These are phyloP conservation scores for Aphelocoma californica DNA, from an alignment of 2,797 vertebrate species.

Conservation along the genomic window DNA sequence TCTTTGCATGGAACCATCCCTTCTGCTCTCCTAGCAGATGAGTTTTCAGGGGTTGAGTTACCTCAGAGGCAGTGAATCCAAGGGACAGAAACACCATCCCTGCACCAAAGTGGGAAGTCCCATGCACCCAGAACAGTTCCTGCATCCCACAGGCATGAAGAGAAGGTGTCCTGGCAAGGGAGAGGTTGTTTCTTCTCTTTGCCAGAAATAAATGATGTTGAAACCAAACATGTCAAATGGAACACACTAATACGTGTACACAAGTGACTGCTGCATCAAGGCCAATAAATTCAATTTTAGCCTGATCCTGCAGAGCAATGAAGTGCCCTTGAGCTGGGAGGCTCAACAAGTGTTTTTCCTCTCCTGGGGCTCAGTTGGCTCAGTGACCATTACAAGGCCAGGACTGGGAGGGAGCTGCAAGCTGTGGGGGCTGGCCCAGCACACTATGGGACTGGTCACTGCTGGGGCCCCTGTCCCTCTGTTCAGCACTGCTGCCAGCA, in stretches of 20 bases:
- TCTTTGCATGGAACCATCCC: neutral
- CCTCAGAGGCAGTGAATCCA: neutral
- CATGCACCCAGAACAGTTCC: neutral
- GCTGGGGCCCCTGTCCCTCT: neutral
- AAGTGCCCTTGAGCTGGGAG: neutral
- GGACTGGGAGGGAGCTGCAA: neutral
- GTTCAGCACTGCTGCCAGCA: neutral
- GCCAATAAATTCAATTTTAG: neutral
- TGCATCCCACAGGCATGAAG: neutral
- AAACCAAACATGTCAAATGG: neutral
- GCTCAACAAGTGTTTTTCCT: neutral
- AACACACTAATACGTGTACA: neutral
- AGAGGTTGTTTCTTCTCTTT: neutral
- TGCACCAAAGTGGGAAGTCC: neutral
- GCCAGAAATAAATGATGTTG: neutral
- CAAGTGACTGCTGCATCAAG: neutral
- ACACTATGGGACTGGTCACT: neutral
- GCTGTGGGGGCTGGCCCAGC: neutral
- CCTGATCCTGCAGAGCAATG: neutral
- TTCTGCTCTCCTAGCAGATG: neutral
- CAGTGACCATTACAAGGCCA: neutral
- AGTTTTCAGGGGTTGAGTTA: neutral
- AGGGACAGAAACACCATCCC: neutral
- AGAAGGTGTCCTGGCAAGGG: neutral
- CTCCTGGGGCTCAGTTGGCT: neutral